Base-by-base conservation (phyloP, 1,140 invertebrate genomes). In the Lepidostoma basale region DNA sequence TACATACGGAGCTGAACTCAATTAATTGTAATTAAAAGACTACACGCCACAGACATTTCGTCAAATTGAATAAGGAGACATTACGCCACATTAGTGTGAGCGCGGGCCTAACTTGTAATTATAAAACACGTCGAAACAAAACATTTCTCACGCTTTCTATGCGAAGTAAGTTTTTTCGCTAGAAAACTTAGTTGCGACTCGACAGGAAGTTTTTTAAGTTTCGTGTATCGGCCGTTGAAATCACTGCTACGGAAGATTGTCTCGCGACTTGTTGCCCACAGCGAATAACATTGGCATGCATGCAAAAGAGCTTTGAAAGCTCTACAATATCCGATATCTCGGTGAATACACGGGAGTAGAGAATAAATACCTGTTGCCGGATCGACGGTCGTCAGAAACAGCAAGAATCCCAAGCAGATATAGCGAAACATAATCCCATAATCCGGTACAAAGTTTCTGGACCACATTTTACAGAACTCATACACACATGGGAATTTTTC, bases 71-170 rank as follows among this genome's bases (percentile, higher is more conserved):
- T 47, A 22, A 47, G 18, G 44, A 47, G 23, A 22, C 20, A 47
- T 47, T 47, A 47, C 44, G 44, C 20, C 44, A 47, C 44, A 47
- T 47, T 47, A 47, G 44, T 22, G 44, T 22, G 44, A 47, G 20
- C 44, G 44, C 44, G 5, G n/a, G 20, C 20, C 44, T 22, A 22
- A 47, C 44, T 47, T 18, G 44, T 47, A 33, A 36, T 39, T 25
- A 25, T 52, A 36, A 56, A 67, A 59, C 40, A 16, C 39, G 52
- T 20, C 45, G 58, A 63, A 63, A 47, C 44, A 47, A 70, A 71
- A 59, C 42, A 49, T 28, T 71, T 71, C 69, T 58, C 69, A 71
- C 69, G 69, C 69, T 71, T 71, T 71, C 69, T 67, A 71, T 23
- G 26, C 40, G 47, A 67, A 44, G 62, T n/a, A 62, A 62, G 62